phyloP scores from a whole-genome alignment of 2,113 vertebrate genomes.

The Panurus biarmicus region DNA sequence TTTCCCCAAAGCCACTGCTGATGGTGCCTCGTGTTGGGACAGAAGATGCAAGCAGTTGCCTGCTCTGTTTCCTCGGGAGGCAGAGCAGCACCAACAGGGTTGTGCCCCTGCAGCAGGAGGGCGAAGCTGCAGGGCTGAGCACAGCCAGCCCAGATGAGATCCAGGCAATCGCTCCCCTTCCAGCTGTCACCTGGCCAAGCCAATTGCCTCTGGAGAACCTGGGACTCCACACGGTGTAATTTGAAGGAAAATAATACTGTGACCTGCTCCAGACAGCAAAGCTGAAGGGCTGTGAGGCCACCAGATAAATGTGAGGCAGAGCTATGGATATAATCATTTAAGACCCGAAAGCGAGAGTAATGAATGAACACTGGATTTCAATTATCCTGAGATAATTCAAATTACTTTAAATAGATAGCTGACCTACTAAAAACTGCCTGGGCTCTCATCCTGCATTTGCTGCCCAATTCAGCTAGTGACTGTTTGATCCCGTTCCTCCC shows the following conservation, averaged over 20 bases:
- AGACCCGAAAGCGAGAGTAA: not conserved
- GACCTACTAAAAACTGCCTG: constrained; percentile 44
- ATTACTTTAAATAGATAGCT: constrained; percentile 59
- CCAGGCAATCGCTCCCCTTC: not conserved
- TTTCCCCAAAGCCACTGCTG: not conserved
- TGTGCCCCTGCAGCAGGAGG: not conserved
- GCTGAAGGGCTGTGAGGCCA: constrained; percentile 2
- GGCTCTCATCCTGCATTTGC: not conserved
- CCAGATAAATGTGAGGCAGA: constrained; percentile 13
- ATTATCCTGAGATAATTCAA: constrained; percentile 62
- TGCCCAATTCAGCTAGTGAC: constrained; percentile 23
- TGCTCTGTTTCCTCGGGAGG: not conserved
- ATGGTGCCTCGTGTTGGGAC: not conserved
- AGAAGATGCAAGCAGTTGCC: fast-evolving
- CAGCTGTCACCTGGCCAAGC: constrained; percentile 16
- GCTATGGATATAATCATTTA: constrained; percentile 36
- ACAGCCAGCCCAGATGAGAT: not conserved
- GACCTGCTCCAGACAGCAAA: not conserved
- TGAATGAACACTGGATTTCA: constrained; percentile 53
- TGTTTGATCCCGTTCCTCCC: not conserved
- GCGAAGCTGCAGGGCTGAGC: not conserved
- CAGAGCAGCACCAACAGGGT: not conserved
- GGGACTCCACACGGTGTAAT: not conserved
- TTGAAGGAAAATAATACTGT: constrained; percentile 20
- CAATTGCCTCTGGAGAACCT: not conserved